phyloP scores from a whole-genome alignment of 2,113 vertebrate species.

The Varanus komodoensis region DNA sequence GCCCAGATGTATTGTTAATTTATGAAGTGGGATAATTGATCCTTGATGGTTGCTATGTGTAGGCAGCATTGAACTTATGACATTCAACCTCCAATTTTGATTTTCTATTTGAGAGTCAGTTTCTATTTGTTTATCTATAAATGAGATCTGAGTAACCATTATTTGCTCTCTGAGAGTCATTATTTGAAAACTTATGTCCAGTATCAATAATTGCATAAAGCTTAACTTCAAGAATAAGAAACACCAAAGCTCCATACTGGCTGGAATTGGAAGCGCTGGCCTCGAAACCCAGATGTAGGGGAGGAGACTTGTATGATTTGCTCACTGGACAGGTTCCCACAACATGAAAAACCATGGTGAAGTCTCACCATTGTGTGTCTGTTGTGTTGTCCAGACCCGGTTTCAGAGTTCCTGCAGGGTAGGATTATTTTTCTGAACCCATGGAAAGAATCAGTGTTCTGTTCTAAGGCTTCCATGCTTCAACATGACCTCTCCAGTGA shows the following conservation, averaged over 20 bases:
- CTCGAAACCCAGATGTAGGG: not conserved
- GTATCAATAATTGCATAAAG: not conserved
- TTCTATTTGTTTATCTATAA: not conserved
- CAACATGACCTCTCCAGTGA: no score
- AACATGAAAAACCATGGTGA: no score
- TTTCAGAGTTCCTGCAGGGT: no score
- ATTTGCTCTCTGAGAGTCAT: constrained; percentile 7
- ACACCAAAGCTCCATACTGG: not conserved
- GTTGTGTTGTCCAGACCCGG: no score
- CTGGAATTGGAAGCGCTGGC: not conserved
- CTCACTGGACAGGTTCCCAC: not conserved
- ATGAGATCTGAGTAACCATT: not conserved
- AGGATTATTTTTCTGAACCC: no score
- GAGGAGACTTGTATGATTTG: not conserved
- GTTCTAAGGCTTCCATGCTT: no score
- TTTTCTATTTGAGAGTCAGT: constrained; percentile 7
- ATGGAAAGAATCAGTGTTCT: no score
- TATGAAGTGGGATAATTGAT: not conserved
- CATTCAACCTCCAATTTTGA: constrained; percentile 1
- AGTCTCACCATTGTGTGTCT: no score
- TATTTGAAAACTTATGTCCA: constrained; percentile 3
- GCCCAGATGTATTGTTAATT: not conserved
- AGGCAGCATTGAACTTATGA: not conserved
- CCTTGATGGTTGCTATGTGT: not conserved
- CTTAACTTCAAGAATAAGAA: not conserved